Base-by-base conservation (phyloP, 2,888 invertebrate genomes). In the Tiliacea aurago region DNA sequence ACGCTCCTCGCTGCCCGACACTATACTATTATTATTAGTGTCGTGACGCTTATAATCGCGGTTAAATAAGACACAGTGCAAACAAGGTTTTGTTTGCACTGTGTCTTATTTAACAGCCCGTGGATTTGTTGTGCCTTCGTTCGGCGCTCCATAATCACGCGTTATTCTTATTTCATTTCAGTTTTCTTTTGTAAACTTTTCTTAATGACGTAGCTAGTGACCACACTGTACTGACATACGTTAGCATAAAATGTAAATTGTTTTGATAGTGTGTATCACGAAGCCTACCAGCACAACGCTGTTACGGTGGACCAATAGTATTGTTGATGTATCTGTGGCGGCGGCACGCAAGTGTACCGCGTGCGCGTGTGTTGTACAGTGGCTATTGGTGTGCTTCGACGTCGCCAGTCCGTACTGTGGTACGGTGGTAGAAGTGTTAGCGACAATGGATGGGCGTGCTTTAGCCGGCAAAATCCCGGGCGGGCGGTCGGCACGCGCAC, bases 401-500 rank as follows among this genome's bases (percentile, higher is more conserved):
- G 51, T 64, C 73, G 70, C 37, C 0, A 2, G 37, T 37, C 37
- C 5, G 70, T 70, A 73, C 51, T n/a, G 74, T 68, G 58, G 71
- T 68, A 5, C 56, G 53, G 61, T 78, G 81, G 76, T 76, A 77
- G 82, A 74, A 67, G 70, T 70, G 66, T 65, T 66, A 49, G 63
- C 58, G 78, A 80, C 87, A 84, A 88, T 85, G 84, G 84, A 85
- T 88, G 88, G 88, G 90, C 90, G 91, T 90, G 89, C 86, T 84
- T 74, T 69, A 51, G 82, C 83, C 80, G 84, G 81, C 80, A 70
- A 84, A 84, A 77, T 88, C 90, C 87, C 89, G 91, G 92, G 93
- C 93, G 91, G 92, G 92, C 89, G 90, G 90, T 80, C 70, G 88
- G 78, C 78, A 77, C 81, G 86, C 84, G 89, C 88, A 88, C 86